phyloP scores from a whole-genome alignment of 2,113 vertebrate species.

The Brachyistius frenatus region DNA sequence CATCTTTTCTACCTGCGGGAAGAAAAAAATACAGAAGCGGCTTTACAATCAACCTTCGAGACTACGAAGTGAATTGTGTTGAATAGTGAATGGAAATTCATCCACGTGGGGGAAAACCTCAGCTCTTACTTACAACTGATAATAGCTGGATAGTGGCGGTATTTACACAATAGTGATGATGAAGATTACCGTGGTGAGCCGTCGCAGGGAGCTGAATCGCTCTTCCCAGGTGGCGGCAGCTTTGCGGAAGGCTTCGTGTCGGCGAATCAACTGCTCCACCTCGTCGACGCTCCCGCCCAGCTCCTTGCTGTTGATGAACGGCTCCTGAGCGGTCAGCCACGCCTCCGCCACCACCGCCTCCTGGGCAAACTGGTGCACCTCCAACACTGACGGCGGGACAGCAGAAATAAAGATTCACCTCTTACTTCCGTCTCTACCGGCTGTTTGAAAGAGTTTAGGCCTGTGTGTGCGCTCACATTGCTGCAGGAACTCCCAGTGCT shows the following conservation, averaged over 20 bases:
- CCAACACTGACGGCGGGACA: conserved; percentile 85
- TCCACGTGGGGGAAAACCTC: too few species aligned
- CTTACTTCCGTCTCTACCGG: not conserved
- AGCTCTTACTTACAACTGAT: not conserved
- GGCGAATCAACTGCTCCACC: conserved; percentile 95
- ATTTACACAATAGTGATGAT: not conserved
- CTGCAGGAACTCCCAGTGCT: conserved; percentile 94
- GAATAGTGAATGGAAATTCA: too few species aligned
- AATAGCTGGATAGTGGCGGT: not conserved
- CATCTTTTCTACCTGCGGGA: conserved; percentile 91
- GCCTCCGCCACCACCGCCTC: conserved; percentile 95
- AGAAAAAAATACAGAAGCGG: not conserved
- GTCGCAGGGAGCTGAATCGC: conserved; percentile 92
- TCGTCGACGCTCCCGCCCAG: conserved; percentile 94
- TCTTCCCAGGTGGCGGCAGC: conserved; percentile 95
- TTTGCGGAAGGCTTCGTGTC: conserved; percentile 95
- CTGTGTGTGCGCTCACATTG: conserved; percentile 86
- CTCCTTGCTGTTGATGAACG: conserved; percentile 90
- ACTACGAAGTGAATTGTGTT: too few species aligned
- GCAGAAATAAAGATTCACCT: not conserved
- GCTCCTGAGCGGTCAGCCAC: conserved; percentile 94
- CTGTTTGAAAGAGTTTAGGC: too few species aligned
- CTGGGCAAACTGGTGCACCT: conserved; percentile 97
- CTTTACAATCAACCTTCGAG: not conserved
- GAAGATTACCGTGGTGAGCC: conserved; percentile 89